phyloP scores from a whole-genome alignment of 2,113 vertebrate genomes.

The Leucopternis melanops region DNA sequence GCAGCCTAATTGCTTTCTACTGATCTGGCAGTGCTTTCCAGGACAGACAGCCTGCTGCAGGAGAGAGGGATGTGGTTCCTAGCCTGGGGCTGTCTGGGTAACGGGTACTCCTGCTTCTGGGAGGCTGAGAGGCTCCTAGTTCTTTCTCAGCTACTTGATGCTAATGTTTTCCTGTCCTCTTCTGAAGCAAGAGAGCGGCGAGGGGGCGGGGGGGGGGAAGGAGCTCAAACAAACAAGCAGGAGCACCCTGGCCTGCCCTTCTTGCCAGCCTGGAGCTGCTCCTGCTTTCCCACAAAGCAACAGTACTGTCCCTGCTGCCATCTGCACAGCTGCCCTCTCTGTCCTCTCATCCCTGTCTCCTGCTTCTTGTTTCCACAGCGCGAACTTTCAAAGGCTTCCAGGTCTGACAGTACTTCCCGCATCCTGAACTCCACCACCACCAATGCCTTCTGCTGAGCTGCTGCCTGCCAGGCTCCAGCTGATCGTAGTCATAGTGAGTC shows the following conservation, averaged over 20 bases:
- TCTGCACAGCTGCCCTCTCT: background rate
- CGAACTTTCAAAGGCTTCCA: conserved; percentile 78
- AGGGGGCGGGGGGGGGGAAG: too few species aligned
- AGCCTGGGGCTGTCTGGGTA: background rate
- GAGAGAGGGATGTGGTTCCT: background rate
- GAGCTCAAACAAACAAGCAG: background rate
- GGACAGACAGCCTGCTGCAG: background rate
- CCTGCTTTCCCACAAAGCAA: background rate
- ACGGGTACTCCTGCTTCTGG: background rate
- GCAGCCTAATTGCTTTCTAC: background rate
- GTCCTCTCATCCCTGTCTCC: background rate
- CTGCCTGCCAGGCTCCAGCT: background rate
- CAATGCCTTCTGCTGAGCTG: background rate
- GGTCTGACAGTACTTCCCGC: conserved; percentile 46
- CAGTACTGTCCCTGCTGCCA: background rate
- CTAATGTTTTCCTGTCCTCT: background rate
- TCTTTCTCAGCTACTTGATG: background rate
- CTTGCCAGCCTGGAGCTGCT: background rate
- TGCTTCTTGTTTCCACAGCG: conserved; percentile 50
- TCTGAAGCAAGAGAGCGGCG: too few species aligned
- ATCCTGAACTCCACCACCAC: conserved; percentile 75
- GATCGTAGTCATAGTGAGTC: rapidly evolving
- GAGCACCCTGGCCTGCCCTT: background rate
- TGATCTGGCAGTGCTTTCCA: background rate
- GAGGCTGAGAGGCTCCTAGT: rapidly evolving